Evolutionary conservation across 2,797 vertebrate species (phyloP).

Genomic region (Leptodactylus fallax): DNA sequence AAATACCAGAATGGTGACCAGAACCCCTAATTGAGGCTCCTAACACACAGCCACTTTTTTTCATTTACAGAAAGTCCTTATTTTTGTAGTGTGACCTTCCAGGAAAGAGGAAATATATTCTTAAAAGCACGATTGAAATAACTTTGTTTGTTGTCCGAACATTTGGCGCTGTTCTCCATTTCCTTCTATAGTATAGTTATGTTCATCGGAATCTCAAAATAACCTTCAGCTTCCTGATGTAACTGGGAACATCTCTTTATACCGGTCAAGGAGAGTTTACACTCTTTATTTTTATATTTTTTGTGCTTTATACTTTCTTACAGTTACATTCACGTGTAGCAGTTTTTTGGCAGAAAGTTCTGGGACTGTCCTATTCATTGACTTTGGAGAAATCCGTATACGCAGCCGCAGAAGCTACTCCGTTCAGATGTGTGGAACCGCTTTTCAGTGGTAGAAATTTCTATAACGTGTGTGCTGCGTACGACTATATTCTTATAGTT

Average conservation of each 20-base stretch:
- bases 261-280: neutral
- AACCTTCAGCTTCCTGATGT: neutral
- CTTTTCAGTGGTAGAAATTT: no score
- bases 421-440: no score
- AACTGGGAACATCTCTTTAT: neutral
- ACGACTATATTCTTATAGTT: no score
- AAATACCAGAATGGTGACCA: neutral
- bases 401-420: no score
- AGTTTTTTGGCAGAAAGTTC: no score
- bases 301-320: no score
- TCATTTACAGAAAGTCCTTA: neutral
- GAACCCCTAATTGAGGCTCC: neutral
- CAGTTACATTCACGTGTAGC: no score
- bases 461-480: no score
- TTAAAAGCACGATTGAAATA: neutral
- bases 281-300: no score
- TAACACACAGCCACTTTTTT: neutral
- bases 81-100: neutral
- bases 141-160: neutral
- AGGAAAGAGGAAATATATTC: conserved; percentile 12
- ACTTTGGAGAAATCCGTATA: no score
- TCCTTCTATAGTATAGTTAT: conserved; percentile 28
- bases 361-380: no score
- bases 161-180: neutral
- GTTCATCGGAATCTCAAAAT: neutral